Conservation (phyloP, 1,140 invertebrate species). For the Muscidifurax raptorellus region DNA sequence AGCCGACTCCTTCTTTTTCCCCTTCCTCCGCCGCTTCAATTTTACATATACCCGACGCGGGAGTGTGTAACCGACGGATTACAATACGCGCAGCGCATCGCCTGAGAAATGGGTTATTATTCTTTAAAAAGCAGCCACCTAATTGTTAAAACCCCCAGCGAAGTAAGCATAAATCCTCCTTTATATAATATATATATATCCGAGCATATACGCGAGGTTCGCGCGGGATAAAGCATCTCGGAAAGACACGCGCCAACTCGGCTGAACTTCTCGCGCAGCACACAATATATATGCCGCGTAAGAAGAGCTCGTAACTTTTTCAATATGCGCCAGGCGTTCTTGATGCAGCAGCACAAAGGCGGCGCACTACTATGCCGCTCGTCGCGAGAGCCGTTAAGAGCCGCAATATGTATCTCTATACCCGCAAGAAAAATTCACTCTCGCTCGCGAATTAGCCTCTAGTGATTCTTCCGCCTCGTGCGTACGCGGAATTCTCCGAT, state of each 20-base stretch:
- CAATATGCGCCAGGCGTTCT: slow-evolving; percentile 27
- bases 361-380: background rate
- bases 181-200: too few species aligned
- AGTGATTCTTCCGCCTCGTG: background rate
- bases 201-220: background rate
- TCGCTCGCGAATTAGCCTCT: slow-evolving; percentile 8
- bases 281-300: background rate
- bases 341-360: background rate
- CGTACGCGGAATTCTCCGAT: background rate
- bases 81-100: too few species aligned
- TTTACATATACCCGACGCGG: too few species aligned
- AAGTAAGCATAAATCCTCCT: background rate
- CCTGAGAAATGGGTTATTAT: too few species aligned
- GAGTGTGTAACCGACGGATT: too few species aligned
- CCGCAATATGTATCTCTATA: slow-evolving; percentile 25
- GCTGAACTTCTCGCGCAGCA: too few species aligned
- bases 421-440: slow-evolving; percentile 17
- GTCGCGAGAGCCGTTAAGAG: slow-evolving; percentile 31
- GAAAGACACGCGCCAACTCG: background rate
- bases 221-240: background rate
- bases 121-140: background rate
- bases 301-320: slow-evolving; percentile 23
- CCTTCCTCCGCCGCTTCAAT: too few species aligned
- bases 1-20: too few species aligned
- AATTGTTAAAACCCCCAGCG: background rate